A percentile compares a stretch with the other conserved stretches of the same genome.
phyloP scores from a whole-genome alignment of 2,888 invertebrate genomes.

The Colostygia pectinataria region DNA sequence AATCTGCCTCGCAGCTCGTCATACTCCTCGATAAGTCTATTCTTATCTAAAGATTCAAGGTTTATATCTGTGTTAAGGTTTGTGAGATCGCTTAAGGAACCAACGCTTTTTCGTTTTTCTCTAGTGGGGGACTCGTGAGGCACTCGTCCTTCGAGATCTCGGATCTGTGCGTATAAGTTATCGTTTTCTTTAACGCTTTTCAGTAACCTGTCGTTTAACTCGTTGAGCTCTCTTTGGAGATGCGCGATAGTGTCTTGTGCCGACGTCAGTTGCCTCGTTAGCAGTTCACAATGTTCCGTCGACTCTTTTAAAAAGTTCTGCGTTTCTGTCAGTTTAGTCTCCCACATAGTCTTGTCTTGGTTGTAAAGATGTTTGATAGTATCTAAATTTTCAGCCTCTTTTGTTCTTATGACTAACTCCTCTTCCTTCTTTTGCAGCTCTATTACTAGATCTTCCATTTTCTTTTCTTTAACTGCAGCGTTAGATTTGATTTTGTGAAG shows the following conservation, averaged over 20 bases:
- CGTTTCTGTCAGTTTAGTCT: constrained; percentile 85
- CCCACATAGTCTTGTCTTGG: constrained; percentile 86
- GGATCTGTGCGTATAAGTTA: constrained; percentile 86
- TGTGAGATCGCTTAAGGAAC: constrained; percentile 91
- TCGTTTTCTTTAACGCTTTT: constrained; percentile 91
- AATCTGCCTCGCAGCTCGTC: constrained; percentile 89
- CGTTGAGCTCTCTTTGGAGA: constrained; percentile 86
- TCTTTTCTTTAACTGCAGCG: constrained; percentile 87
- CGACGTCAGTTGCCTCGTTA: constrained; percentile 85
- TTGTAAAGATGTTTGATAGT: constrained; percentile 83
- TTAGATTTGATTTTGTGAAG: constrained; percentile 88
- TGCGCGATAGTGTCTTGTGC: constrained; percentile 86
- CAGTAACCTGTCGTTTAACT: constrained; percentile 85
- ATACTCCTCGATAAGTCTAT: constrained; percentile 91
- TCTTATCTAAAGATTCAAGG: constrained; percentile 88
- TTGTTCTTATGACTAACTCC: constrained; percentile 87
- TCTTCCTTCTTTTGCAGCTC: constrained; percentile 90
- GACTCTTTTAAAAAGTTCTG: constrained; percentile 87
- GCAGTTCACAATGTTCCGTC: constrained; percentile 84
- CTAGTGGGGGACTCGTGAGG: constrained; percentile 77
- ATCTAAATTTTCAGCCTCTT: constrained; percentile 86
- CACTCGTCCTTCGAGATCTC: constrained; percentile 86
- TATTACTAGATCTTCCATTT: constrained; percentile 89
- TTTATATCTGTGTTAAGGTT: constrained; percentile 90
- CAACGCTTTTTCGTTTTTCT: constrained; percentile 86